Evolutionary conservation across 2,888 invertebrate species (phyloP), one percentile per base, ranked within the genome.

Genomic region (Tricholauxania praeusta): DNA sequence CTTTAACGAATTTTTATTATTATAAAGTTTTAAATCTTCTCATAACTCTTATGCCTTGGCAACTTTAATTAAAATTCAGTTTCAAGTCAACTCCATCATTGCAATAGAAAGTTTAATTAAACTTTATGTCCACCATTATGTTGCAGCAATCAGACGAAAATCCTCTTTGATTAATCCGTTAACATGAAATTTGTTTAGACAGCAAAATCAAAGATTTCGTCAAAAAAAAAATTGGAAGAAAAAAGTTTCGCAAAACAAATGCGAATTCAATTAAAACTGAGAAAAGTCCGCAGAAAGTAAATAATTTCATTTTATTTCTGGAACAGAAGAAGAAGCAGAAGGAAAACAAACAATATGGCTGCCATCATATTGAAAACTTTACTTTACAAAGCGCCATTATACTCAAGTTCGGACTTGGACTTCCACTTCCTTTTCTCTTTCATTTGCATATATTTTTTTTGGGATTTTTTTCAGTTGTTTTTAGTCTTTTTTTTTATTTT

Each of bases 81-180:
- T 39, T 39, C 39, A 39, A 39, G 39, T 39, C 39, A 39, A 39
- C 39, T 39, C n/a, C 15, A 64, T n/a, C 19, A 60, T 15, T 60
- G 19, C 32, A 32, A 60, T 80, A 79, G 80, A 78, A 78, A 77
- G 78, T 74, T 73, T 68, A 57, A 12, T 19, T 15, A 68, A 57
- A 68, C 39, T 47, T 57, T 47, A 17, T 68, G 48, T 52, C 28
- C 28, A 28, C 60, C 62, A 52, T 70, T 60, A 60, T 70, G 60
- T 60, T 49, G 28, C 59, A 17, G 52, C 48, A 66, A 17, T 57
- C 28, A 7, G 19, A 14, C 6, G 28, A 32, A 22, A 14, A 14
- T 14, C 6, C 6, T 12, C 22, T 15, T 51, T 47, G 51, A 51
- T 64, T 19, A 48, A 49, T 51, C 15, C 51, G 22, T 51, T 51